phyloP scores from a whole-genome alignment of 2,113 vertebrate species.

The Alethe diademata region DNA sequence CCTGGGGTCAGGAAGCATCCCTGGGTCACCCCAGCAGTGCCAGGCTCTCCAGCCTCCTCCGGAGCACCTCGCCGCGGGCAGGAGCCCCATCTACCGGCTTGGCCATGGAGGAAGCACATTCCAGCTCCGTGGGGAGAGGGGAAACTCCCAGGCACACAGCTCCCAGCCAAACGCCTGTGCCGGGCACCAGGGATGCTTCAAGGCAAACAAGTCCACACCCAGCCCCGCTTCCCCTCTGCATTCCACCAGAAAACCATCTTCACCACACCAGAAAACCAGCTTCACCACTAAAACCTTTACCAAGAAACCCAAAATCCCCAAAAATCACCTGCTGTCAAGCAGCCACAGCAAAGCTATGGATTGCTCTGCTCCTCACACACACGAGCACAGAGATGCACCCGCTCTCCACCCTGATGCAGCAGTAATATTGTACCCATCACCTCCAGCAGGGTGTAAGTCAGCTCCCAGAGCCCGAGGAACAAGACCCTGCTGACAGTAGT shows the following conservation, averaged over 20 bases:
- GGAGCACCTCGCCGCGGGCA: background rate
- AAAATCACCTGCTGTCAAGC: background rate
- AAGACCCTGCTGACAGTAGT: background rate
- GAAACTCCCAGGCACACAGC: background rate
- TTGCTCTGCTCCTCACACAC: background rate
- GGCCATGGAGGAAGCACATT: background rate
- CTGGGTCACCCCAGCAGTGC: background rate
- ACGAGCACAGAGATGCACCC: rapidly evolving
- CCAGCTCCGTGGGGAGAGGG: background rate
- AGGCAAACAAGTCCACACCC: no score
- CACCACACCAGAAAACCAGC: background rate
- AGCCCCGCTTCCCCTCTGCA: background rate
- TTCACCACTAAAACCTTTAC: background rate
- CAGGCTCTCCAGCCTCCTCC: background rate
- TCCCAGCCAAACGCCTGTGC: rapidly evolving
- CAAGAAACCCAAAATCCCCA: background rate
- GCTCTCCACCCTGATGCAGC: background rate
- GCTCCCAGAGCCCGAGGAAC: background rate
- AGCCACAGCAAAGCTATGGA: rapidly evolving
- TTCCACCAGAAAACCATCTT: background rate
- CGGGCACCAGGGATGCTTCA: background rate
- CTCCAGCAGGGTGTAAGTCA: background rate
- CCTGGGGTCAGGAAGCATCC: background rate
- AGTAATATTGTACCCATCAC: background rate
- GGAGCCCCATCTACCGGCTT: constrained; percentile 55